Evolutionary conservation across 35 echinoderm and acorn worm species (phyloP).

Genomic region (Patiria miniata): DNA sequence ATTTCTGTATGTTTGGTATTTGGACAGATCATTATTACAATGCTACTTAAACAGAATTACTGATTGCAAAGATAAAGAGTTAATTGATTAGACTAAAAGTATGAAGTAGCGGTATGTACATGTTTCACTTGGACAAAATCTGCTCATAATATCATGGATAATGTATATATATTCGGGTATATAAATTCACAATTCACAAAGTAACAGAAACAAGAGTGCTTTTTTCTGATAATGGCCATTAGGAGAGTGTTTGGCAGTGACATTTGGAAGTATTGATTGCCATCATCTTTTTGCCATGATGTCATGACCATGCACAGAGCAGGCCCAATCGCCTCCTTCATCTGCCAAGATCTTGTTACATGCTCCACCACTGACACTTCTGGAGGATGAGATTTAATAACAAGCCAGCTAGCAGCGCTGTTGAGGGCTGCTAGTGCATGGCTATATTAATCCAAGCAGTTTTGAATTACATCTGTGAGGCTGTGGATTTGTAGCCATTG

Average conservation of each 20-base stretch:
- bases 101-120: too few species aligned
- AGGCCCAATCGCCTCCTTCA: conserved; percentile 2
- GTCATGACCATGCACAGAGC: conserved; percentile 21
- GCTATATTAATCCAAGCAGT: conserved; percentile 29
- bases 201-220: too few species aligned
- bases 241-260: conserved; percentile 19
- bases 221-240: conserved; percentile 1
- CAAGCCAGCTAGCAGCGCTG: conserved; percentile 7
- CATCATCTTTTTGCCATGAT: background rate
- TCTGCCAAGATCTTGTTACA: conserved; percentile 13
- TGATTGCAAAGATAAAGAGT: too few species aligned
- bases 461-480: conserved; percentile 31
- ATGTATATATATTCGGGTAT: too few species aligned
- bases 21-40: too few species aligned
- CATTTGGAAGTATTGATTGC: conserved; percentile 25
- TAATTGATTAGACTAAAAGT: too few species aligned
- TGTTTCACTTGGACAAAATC: too few species aligned
- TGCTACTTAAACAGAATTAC: too few species aligned
- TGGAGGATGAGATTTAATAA: conserved; percentile 23
- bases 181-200: too few species aligned
- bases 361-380: conserved; percentile 30
- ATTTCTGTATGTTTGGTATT: too few species aligned
- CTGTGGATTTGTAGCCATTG: conserved; percentile 24
- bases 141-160: too few species aligned
- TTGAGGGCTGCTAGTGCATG: background rate